Evolutionary conservation across 2,113 vertebrate species (phyloP).

Genomic region (Cardinalis cardinalis): DNA sequence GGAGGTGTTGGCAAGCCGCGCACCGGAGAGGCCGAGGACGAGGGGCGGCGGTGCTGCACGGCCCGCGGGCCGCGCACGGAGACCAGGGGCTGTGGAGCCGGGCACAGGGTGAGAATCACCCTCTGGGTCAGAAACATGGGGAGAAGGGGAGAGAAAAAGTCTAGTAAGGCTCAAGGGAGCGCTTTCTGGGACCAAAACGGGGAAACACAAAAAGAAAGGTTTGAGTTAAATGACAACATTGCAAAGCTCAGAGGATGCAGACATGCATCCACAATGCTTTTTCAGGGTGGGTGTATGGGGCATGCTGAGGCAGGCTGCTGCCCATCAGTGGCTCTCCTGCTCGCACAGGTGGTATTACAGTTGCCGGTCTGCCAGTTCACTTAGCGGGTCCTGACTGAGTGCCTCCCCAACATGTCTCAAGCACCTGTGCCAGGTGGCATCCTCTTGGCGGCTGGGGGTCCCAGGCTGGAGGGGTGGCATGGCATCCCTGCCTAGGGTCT

Average conservation of each 20-base stretch:
- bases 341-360: neutral
- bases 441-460: neutral
- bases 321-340: neutral
- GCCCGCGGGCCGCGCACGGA: fast-evolving
- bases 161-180: no score
- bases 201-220: neutral
- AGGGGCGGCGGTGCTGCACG: fast-evolving
- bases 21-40: neutral
- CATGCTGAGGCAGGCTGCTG: neutral
- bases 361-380: fast-evolving
- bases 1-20: conserved; percentile 29
- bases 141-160: neutral
- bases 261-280: fast-evolving
- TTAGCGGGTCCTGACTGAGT: fast-evolving
- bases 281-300: neutral
- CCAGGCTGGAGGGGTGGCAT: neutral
- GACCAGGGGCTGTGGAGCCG: fast-evolving
- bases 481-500: neutral
- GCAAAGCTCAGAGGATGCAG: neutral
- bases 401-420: fast-evolving
- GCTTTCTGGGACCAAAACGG: neutral
- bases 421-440: neutral
- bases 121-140: fast-evolving
- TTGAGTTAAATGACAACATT: neutral
- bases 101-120: neutral